phyloP scores from a whole-genome alignment of 2,113 vertebrate genomes.

The Lycaon pictus region DNA sequence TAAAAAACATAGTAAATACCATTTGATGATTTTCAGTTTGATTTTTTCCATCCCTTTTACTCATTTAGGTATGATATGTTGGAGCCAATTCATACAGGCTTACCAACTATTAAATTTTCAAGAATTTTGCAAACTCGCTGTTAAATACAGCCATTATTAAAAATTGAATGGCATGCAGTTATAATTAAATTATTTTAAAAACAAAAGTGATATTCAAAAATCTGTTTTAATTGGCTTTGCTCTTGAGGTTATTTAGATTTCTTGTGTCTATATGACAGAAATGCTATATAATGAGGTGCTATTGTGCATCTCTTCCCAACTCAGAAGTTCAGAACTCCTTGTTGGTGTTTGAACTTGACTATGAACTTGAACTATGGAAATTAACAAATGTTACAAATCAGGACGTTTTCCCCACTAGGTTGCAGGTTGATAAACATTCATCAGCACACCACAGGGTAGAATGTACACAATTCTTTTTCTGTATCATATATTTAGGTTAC shows the following conservation, averaged over 20 bases:
- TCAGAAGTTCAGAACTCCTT: background rate
- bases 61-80: constrained; percentile 1
- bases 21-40: constrained; percentile 14
- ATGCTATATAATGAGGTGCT: background rate
- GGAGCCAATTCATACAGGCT: background rate
- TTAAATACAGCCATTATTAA: constrained; percentile 40
- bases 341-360: background rate
- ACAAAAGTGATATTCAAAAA: background rate
- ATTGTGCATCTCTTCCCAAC: background rate
- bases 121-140: constrained; percentile 43
- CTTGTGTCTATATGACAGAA: background rate
- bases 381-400: background rate
- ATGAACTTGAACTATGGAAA: background rate
- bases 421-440: background rate
- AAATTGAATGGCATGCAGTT: background rate
- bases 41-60: background rate
- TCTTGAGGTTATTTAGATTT: background rate
- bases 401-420: background rate
- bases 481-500: background rate
- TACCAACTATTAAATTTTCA: constrained; percentile 32
- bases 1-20: background rate
- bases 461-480: background rate
- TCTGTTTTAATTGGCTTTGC: background rate
- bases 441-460: background rate
- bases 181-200: background rate